Percentiles rank a stretch among this genome's conserved stretches.
These are phyloP conservation scores for Holothuria scabra DNA, from an alignment of 53 echinoderm and acorn worm species.

Conservation along the genomic window DNA sequence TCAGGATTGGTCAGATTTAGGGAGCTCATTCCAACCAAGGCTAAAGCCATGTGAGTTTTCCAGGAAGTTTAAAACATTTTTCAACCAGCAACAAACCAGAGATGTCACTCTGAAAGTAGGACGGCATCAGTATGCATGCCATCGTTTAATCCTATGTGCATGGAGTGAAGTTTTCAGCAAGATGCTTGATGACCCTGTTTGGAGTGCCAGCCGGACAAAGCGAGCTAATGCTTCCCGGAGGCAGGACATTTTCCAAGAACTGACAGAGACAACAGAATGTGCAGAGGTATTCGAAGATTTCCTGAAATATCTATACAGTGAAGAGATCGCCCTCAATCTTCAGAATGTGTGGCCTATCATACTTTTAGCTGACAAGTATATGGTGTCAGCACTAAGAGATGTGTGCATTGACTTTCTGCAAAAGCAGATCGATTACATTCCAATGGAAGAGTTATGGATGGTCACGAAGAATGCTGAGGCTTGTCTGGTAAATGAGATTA, in stretches of 20 bases:
- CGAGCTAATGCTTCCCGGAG: constrained; percentile 34
- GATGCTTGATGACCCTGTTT: constrained; percentile 52
- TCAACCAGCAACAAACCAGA: constrained; percentile 50
- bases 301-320: constrained; percentile 74
- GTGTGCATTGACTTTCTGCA: constrained; percentile 63
- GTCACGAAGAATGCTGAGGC: constrained; percentile 40
- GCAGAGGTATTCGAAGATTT: constrained; percentile 70
- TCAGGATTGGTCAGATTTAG: constrained; percentile 46
- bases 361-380: constrained; percentile 79
- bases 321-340: constrained; percentile 56
- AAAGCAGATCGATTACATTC: constrained; percentile 38
- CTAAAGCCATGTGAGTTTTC: constrained; percentile 28
- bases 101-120: constrained; percentile 76
- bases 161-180: constrained; percentile 86
- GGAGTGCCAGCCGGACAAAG: constrained; percentile 23
- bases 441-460: constrained; percentile 41
- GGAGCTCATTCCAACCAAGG: constrained; percentile 18
- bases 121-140: constrained; percentile 58
- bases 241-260: constrained; percentile 45
- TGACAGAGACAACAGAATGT: constrained; percentile 40
- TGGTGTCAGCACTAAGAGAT: constrained; percentile 66
- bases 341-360: constrained; percentile 66
- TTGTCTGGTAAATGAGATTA: constrained; percentile 31
- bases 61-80: constrained; percentile 31
- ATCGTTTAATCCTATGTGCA: constrained; percentile 71